Conservation (phyloP, 2,888 invertebrate genomes). For the Hyalella azteca region DNA sequence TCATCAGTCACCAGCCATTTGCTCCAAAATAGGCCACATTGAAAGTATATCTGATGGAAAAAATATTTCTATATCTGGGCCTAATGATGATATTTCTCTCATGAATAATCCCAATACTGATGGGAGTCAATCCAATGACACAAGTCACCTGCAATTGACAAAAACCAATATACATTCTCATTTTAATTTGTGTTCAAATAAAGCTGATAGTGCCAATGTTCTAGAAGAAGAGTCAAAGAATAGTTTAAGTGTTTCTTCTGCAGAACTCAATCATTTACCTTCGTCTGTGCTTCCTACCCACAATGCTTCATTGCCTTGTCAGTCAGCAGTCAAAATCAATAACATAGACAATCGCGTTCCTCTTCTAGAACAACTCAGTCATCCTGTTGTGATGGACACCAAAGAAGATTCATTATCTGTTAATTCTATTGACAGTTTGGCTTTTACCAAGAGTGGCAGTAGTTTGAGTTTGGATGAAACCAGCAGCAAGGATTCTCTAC, state of each 20-base stretch:
- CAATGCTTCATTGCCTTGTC: neutral
- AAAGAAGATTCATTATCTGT: neutral
- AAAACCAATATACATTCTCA: neutral
- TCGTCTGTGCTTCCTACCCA: neutral
- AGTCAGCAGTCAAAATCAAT: neutral
- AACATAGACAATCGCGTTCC: neutral
- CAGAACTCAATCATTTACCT: neutral
- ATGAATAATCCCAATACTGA: neutral
- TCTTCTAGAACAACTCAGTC: neutral
- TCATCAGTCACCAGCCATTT: no score
- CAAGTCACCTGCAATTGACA: no score
- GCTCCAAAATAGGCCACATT: neutral
- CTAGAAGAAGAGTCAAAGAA: neutral
- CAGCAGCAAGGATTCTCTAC: slow-evolving; percentile 12
- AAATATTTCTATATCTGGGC: neutral
- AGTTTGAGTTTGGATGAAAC: slow-evolving; percentile 10
- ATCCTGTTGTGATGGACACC: neutral
- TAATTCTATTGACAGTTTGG: neutral
- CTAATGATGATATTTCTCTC: neutral
- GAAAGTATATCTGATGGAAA: neutral
- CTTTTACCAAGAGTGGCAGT: neutral
- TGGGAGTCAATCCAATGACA: neutral
- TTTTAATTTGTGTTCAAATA: neutral
- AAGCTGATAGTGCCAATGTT: neutral
- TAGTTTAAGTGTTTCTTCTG: neutral